Base-by-base conservation (phyloP, 2,113 vertebrate species). In the Heptranchias perlo region DNA sequence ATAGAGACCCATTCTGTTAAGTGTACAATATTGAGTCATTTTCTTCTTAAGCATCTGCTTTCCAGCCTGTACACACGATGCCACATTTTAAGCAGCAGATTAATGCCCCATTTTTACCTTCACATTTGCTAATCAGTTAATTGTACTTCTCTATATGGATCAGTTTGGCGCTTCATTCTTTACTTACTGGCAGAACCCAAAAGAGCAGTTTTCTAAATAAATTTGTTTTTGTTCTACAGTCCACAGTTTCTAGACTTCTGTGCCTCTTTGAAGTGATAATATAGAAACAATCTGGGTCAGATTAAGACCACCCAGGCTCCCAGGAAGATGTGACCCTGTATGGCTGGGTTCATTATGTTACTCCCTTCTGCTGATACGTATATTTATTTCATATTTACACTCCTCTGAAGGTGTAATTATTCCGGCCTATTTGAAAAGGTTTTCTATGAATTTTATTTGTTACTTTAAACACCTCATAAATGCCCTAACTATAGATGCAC, bases 191-290 rank as follows among this genome's bases (percentile, higher is more conserved):
- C 28, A 13, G 23, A 67, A 69, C n/a, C 44, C 25, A 73, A 69
- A 95, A 67, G 64, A 52, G 25, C 5, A 52, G 64, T 73, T 95
- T 69, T 31, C 93, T 47, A 94, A 65, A 94, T 94, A 47, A 67
- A 94, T 69, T 49, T 47, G 39, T 47, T 39, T 18, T 94, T 67
- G 94, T 49, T 31, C 94, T 5, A 67, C 44, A 69, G 39, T 35
- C 25, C 11, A 49, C 94, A 35, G 94, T 95, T 49, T 91, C 87
- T 91, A 16, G 6, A 95, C 13, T 69, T 95, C n/a, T 14, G 0
- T 28, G 44, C 49, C 65, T 95, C 94, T 49, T 95, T 95, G 44
- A 95, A 95, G 62, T 49, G 93, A 94, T 67, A 47, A 67, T 69
- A 47, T 49, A 14, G 64, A 95, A 95, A 39, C 94, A 69, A 73